Base-by-base conservation (phyloP, 2,113 vertebrate genomes). In the Cryptotis parvus region DNA sequence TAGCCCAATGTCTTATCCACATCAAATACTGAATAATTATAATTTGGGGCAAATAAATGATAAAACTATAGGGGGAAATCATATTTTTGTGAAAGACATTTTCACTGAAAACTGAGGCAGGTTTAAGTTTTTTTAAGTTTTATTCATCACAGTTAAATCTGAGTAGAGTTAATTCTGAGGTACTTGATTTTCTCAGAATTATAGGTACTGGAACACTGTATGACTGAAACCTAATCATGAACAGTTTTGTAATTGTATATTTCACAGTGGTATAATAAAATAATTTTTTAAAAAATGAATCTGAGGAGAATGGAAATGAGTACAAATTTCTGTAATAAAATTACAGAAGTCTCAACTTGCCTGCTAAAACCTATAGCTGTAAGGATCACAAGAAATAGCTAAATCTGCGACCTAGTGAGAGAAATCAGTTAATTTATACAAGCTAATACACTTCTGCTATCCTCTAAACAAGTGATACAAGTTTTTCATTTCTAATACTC, bases 221-320 rank as follows among this genome's bases (percentile, higher is more conserved):
- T n/a, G n/a, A n/a, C n/a, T n/a, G n/a, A n/a, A n/a, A n/a, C n/a
- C n/a, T n/a, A n/a, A n/a, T n/a, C n/a, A n/a, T n/a, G n/a, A n/a
- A n/a, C n/a, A n/a, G n/a, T n/a, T n/a, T n/a, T n/a, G n/a, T n/a
- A n/a, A n/a, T n/a, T n/a, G n/a, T n/a, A n/a, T n/a, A n/a, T n/a
- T n/a, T n/a, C n/a, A n/a, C n/a, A n/a, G n/a, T n/a, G n/a, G n/a
- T n/a, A n/a, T n/a, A n/a, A n/a, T n/a, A n/a, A n/a, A n/a, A n/a
- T n/a, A n/a, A n/a, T n/a, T n/a, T n/a, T n/a, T n/a, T n/a, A n/a
- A n/a, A n/a, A n/a, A n/a, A n/a, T n/a, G n/a, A 84, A 86, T 78
- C 31, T 90, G 35, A 80, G 77, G 61, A 96, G 35, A 79, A 65
- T 88, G 52, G 90, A 96, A 91, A 31, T 73, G 31, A 76, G 83